These are phyloP conservation scores for Piscicola geometra DNA, from an alignment of 2,888 invertebrate genomes.

Conservation along the genomic window DNA sequence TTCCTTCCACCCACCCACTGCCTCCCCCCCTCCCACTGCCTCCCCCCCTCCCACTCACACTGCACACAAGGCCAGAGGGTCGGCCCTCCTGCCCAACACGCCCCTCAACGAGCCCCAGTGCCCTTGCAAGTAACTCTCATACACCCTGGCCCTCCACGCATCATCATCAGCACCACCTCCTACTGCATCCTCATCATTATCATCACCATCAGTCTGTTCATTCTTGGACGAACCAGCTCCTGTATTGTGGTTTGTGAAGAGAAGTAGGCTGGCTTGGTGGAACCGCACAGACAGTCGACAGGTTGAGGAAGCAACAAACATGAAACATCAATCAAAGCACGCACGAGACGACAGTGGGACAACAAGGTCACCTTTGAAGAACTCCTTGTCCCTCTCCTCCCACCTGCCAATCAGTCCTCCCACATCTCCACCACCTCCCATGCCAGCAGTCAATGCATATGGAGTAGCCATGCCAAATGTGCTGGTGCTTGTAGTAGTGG, in stretches of 20 bases:
- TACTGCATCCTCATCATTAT: too few relatives aligned
- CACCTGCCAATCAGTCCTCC: background rate
- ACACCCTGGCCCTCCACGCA: slow-evolving; percentile 3
- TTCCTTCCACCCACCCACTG: too few relatives aligned
- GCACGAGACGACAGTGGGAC: background rate
- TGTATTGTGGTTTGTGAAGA: too few relatives aligned
- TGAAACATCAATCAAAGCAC: too few relatives aligned
- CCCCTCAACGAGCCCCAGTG: background rate
- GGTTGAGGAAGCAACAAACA: too few relatives aligned
- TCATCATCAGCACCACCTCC: background rate
- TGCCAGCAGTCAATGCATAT: background rate
- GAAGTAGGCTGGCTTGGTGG: too few relatives aligned
- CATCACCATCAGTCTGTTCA: too few relatives aligned
- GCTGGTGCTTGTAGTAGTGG: too few relatives aligned
- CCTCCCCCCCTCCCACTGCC: too few relatives aligned
- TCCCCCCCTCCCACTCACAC: background rate
- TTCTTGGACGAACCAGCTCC: too few relatives aligned
- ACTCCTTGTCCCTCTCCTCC: background rate
- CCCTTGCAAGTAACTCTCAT: background rate
- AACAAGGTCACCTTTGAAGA: background rate
- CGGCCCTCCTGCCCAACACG: background rate
- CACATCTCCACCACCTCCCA: background rate
- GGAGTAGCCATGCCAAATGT: too few relatives aligned
- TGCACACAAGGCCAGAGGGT: background rate
- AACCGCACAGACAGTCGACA: too few relatives aligned